Evolutionary conservation across 1,140 invertebrate species (phyloP).

Genomic region (Polypedilum vanderplanki): DNA sequence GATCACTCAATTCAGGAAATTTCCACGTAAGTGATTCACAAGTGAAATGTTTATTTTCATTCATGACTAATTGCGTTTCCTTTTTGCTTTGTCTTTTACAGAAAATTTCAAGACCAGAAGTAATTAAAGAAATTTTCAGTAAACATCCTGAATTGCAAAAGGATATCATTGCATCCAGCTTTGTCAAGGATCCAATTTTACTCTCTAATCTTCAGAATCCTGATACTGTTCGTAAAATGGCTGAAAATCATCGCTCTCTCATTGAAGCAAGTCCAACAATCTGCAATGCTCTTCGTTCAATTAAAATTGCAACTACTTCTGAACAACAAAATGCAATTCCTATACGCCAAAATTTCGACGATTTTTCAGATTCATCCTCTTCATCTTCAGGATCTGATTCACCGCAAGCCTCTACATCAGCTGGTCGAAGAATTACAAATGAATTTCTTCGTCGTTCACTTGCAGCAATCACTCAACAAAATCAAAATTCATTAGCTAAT

Average conservation of each 20-base stretch:
- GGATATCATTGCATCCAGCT: neutral
- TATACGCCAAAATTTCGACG: neutral
- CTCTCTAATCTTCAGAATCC: constrained; percentile 20
- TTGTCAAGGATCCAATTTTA: neutral
- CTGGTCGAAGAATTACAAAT: neutral
- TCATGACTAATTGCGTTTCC: neutral
- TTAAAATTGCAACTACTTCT: neutral
- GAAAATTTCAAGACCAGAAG: constrained; percentile 25
- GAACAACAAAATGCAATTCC: neutral
- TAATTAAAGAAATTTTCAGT: neutral
- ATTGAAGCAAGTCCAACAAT: neutral
- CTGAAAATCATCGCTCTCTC: neutral
- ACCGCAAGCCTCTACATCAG: neutral
- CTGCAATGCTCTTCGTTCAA: neutral
- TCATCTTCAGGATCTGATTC: neutral
- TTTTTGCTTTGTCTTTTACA: neutral
- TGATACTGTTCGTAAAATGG: neutral
- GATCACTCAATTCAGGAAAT: neutral
- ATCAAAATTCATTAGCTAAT: neutral
- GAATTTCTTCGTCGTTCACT: neutral
- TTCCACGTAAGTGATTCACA: neutral
- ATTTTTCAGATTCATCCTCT: neutral
- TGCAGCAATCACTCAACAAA: neutral
- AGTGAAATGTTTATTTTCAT: neutral
- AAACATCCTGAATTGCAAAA: neutral